Percentiles rank a stretch among this genome's conserved stretches.
Conservation (phyloP, 1,140 invertebrate species). For the Campoletis sonorensis region DNA sequence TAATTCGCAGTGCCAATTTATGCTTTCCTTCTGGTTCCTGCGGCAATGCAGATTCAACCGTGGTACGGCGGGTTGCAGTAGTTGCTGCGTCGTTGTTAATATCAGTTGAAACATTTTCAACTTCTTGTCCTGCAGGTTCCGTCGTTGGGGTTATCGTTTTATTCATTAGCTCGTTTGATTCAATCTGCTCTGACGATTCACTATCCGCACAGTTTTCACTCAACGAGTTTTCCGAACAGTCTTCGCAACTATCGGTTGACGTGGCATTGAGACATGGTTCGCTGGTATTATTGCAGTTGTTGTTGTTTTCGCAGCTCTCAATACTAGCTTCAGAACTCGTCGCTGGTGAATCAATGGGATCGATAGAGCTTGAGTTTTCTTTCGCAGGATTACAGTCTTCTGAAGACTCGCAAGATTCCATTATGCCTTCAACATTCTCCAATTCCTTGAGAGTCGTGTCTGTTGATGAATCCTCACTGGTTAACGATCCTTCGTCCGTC, state of each 20-base stretch:
- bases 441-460: too few species aligned
- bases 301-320: not conserved
- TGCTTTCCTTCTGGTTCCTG: constrained; percentile 14
- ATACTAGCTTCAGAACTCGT: not conserved
- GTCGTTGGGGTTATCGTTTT: not conserved
- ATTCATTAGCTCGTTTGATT: not conserved
- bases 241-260: not conserved
- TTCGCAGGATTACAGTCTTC: not conserved
- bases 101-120: constrained; percentile 32
- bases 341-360: not conserved
- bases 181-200: not conserved
- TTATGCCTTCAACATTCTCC: not conserved
- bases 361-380: not conserved
- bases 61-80: constrained; percentile 38
- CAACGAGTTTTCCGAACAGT: constrained; percentile 7
- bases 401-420: constrained; percentile 22
- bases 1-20: constrained; percentile 55
- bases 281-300: not conserved
- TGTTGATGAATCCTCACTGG: not conserved
- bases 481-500: not conserved
- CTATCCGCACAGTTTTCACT: not conserved
- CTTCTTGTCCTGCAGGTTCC: not conserved
- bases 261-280: constrained; percentile 1
- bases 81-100: constrained; percentile 23
- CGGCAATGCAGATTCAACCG: constrained; percentile 1